These are phyloP conservation scores for Coregonus suidteri DNA, from an alignment of 2,797 vertebrate species.

Conservation along the genomic window DNA sequence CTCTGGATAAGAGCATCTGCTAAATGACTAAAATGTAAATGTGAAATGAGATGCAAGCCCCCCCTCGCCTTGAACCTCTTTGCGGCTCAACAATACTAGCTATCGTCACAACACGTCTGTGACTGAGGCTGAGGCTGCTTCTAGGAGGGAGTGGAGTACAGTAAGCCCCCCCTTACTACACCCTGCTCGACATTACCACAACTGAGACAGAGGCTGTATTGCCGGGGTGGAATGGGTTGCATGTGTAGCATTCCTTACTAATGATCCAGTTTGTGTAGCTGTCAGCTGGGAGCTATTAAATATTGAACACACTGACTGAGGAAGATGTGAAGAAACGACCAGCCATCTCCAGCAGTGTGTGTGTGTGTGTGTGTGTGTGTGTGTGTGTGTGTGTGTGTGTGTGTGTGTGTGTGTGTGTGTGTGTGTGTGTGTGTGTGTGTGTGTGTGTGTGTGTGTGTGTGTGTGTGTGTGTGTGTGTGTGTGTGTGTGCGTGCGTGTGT, in stretches of 20 bases:
- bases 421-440: background rate
- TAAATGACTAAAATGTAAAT: no score
- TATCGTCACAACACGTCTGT: conserved; percentile 22
- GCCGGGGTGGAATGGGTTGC: conserved; percentile 59
- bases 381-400: background rate
- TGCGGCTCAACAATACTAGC: background rate
- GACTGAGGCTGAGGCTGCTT: no score
- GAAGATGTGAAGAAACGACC: conserved; percentile 62
- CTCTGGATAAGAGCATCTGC: no score
- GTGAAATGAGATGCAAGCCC: background rate
- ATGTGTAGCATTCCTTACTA: conserved; percentile 87
- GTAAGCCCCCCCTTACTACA: no score
- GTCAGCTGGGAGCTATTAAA: conserved; percentile 80
- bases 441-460: no score
- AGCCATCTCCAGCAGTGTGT: background rate
- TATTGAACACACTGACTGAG: conserved; percentile 65
- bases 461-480: no score
- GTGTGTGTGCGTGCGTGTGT: no score
- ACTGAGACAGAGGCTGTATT: conserved; percentile 27
- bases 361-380: background rate
- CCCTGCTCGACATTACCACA: no score
- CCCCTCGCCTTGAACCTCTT: no score
- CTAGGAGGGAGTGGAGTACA: no score
- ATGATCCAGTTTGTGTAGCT: conserved; percentile 72
- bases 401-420: background rate